phyloP scores from a whole-genome alignment of 2,888 invertebrate species.

The Coelogynopora nodosa region DNA sequence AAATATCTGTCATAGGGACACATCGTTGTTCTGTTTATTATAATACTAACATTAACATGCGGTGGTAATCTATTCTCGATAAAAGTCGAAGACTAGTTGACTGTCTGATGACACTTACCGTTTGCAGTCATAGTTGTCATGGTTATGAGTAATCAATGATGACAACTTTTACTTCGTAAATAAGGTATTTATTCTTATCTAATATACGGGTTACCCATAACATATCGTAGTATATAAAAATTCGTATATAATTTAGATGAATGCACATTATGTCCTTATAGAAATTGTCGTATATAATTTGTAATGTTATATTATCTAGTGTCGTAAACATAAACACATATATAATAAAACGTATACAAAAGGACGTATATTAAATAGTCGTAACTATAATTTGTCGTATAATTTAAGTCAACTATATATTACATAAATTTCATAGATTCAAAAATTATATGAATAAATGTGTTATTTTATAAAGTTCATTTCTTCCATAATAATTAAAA shows the following conservation, averaged over 20 bases:
- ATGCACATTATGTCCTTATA: neutral
- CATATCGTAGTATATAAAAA: neutral
- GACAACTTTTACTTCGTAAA: no score
- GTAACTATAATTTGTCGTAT: neutral
- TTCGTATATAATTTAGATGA: no score
- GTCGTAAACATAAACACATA: neutral
- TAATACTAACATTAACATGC: no score
- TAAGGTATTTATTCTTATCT: neutral
- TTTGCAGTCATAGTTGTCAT: no score
- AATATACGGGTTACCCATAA: neutral
- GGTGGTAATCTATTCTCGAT: no score
- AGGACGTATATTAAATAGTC: neutral
- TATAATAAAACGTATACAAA: neutral
- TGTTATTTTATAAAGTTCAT: neutral
- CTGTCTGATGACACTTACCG: no score
- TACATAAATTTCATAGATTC: neutral
- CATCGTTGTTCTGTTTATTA: no score
- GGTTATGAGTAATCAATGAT: no score
- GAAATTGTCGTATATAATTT: neutral
- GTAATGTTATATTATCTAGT: neutral
- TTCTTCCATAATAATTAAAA: neutral
- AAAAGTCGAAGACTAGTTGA: no score
- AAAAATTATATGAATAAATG: neutral
- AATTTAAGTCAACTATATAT: neutral
- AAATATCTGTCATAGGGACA: no score